These are phyloP conservation scores for Lophura nycthemera DNA, from an alignment of 2,113 vertebrate species.

Conservation along the genomic window DNA sequence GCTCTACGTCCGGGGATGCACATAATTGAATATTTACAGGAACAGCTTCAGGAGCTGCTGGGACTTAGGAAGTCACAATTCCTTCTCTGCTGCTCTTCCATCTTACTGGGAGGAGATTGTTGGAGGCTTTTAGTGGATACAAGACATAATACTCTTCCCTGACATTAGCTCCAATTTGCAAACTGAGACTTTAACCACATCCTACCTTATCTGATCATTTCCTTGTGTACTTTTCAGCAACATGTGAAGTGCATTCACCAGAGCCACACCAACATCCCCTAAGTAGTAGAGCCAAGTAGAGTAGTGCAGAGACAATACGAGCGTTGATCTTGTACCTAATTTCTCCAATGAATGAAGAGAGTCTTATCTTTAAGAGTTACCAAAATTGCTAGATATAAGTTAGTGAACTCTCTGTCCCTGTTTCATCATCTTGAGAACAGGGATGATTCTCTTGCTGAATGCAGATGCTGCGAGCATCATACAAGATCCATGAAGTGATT, in stretches of 20 bases:
- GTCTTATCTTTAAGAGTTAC: background rate
- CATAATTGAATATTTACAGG: conserved; percentile 57
- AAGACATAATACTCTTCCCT: conserved; percentile 26
- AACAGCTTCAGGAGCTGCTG: conserved; percentile 33
- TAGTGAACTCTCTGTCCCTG: background rate
- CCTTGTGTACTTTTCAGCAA: conserved; percentile 46
- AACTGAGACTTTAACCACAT: conserved; percentile 65
- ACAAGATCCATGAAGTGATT: background rate
- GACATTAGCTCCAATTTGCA: conserved; percentile 52
- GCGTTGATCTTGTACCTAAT: background rate
- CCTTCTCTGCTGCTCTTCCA: background rate
- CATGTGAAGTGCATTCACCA: background rate
- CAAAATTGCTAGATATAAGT: background rate
- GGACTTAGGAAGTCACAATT: conserved; percentile 50
- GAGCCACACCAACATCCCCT: background rate
- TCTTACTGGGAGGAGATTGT: conserved; percentile 41
- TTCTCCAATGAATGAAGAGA: background rate
- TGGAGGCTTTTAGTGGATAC: conserved; percentile 47
- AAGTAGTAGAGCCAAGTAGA: background rate
- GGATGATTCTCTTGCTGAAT: background rate
- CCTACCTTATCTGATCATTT: conserved; percentile 57
- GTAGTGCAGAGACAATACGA: accelerated
- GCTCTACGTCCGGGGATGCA: conserved; percentile 10
- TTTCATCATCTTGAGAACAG: background rate
- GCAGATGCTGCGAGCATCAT: background rate